These are phyloP conservation scores for Strigamia maritima DNA, from an alignment of 2,888 invertebrate species.

Conservation along the genomic window DNA sequence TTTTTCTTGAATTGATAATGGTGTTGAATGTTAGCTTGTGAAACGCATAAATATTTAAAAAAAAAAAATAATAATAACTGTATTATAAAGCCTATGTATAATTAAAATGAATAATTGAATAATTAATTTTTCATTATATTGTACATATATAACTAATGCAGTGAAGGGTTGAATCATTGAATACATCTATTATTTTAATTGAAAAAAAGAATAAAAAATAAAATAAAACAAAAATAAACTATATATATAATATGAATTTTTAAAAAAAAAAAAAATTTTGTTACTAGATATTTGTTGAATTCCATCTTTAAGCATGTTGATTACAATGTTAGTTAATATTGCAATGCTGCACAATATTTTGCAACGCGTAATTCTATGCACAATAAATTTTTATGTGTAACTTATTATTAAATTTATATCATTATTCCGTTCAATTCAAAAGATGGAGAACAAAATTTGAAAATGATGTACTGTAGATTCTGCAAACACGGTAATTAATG, in stretches of 20 bases:
- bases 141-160: not conserved
- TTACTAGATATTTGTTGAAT: not conserved
- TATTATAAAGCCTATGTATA: not conserved
- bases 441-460: no score
- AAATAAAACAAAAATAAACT: not conserved
- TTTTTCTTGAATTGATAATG: not conserved
- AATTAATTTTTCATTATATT: not conserved
- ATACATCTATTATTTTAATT: not conserved
- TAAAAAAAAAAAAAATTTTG: not conserved
- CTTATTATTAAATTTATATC: no score
- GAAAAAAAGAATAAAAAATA: not conserved
- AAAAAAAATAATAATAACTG: not conserved
- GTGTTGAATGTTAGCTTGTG: constrained; percentile 10
- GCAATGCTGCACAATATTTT: no score
- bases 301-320: no score
- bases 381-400: no score
- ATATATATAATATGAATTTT: not conserved
- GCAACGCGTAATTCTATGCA: no score
- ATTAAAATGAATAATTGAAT: not conserved
- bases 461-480: no score
- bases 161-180: not conserved
- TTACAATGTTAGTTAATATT: no score
- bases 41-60: not conserved
- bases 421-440: no score
- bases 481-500: no score